A percentile compares a stretch with the other conserved stretches of the same genome.
phyloP scores from a whole-genome alignment of 2,797 vertebrate species.

The Coluber constrictor region DNA sequence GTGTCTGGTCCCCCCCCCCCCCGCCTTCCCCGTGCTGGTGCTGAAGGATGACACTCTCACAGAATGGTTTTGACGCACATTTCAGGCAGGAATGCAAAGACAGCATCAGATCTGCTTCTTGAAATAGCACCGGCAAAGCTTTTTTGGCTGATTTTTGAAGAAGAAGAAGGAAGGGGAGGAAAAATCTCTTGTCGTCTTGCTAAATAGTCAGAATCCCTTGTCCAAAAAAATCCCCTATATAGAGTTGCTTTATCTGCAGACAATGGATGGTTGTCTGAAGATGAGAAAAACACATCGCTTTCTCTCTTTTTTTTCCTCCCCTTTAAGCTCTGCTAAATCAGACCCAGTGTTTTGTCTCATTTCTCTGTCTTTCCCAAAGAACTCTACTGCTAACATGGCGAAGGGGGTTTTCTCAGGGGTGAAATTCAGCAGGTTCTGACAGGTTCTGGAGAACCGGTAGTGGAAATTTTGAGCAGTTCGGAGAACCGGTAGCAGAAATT shows the following conservation, averaged over 20 bases:
- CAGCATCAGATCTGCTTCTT: background rate
- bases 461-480: too few relatives aligned
- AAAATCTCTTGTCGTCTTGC: background rate
- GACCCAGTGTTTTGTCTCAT: background rate
- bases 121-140: background rate
- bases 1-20: background rate
- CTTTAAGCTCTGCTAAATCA: background rate
- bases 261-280: background rate
- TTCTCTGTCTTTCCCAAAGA: background rate
- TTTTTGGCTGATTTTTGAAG: background rate
- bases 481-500: too few relatives aligned
- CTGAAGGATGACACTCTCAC: background rate
- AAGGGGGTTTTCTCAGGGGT: background rate
- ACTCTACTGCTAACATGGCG: background rate
- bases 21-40: background rate
- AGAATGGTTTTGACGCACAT: background rate
- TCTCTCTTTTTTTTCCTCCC: rapidly evolving
- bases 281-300: background rate
- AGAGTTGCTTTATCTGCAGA: background rate
- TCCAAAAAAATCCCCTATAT: background rate
- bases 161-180: background rate
- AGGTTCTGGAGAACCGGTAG: too few relatives aligned
- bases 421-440: too few relatives aligned
- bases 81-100: background rate
- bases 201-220: background rate